Conservation (phyloP, 2,113 vertebrate species). For the Larimichthys crocea region DNA sequence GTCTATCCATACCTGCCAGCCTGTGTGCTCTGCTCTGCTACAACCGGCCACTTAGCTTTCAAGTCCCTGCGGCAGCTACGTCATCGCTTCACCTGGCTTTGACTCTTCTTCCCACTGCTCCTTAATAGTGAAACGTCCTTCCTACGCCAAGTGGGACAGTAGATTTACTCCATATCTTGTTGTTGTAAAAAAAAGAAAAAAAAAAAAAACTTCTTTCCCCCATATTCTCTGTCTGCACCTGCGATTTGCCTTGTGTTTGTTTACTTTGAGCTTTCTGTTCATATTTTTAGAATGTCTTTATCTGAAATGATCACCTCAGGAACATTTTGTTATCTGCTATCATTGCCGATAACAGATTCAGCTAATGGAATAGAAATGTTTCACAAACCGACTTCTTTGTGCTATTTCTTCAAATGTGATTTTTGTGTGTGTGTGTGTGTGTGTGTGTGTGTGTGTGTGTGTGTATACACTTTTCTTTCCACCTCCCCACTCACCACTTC, state of each 20-base stretch:
- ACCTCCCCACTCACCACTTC: slow-evolving; percentile 20
- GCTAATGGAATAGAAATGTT: slow-evolving; percentile 22
- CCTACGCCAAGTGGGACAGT: slow-evolving; percentile 25
- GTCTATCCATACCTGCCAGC: slow-evolving; percentile 34
- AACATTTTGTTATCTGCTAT: slow-evolving; percentile 22
- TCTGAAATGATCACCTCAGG: slow-evolving; percentile 21
- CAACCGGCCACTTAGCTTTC: slow-evolving; percentile 42
- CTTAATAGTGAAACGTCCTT: slow-evolving; percentile 46
- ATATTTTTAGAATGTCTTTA: slow-evolving; percentile 42
- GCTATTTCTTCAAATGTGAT: slow-evolving; percentile 6
- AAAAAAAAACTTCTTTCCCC: background rate
- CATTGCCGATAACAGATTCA: slow-evolving; percentile 13
- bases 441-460: background rate
- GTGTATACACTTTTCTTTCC: background rate
- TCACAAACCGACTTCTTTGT: slow-evolving; percentile 23
- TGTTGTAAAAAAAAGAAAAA: background rate
- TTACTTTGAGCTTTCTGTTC: background rate
- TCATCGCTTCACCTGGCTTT: slow-evolving; percentile 56
- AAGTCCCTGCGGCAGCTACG: slow-evolving; percentile 38
- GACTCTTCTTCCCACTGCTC: slow-evolving; percentile 31
- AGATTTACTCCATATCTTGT: slow-evolving; percentile 13
- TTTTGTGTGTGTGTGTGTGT: background rate
- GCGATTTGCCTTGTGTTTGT: slow-evolving; percentile 16
- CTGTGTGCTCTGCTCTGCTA: slow-evolving; percentile 35
- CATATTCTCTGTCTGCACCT: slow-evolving; percentile 8